Conservation (phyloP, 23 tunicate species). For the Ascidia mentula region DNA sequence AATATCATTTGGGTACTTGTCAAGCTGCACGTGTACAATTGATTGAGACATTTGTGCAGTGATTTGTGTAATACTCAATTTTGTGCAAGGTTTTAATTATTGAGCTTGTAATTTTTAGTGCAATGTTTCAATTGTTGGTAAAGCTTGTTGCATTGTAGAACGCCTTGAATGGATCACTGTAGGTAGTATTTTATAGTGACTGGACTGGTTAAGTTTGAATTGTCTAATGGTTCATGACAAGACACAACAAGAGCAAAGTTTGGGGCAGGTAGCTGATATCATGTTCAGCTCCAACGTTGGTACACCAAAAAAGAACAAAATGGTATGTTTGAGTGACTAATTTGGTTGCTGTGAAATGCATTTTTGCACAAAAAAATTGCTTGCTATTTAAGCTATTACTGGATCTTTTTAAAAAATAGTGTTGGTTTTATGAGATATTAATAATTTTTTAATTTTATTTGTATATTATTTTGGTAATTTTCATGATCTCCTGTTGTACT, state of each 20-base stretch:
- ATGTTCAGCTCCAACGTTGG: conserved; percentile 74
- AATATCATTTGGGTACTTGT: too few relatives aligned
- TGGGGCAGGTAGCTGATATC: conserved; percentile 46
- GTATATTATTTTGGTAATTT: too few relatives aligned
- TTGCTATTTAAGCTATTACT: background rate
- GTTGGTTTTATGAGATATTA: background rate
- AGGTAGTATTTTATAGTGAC: background rate
- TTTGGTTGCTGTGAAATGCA: background rate
- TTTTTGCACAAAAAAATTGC: background rate
- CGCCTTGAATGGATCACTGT: background rate
- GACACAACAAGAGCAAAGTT: conserved; percentile 11
- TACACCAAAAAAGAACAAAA: conserved; percentile 65
- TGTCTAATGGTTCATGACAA: conserved; percentile 71
- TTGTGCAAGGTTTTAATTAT: too few relatives aligned
- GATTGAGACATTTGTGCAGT: too few relatives aligned
- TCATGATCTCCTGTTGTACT: too few relatives aligned
- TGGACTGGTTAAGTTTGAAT: background rate
- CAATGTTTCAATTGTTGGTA: background rate
- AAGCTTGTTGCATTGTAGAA: background rate
- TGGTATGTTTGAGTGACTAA: conserved; percentile 35
- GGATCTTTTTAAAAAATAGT: background rate
- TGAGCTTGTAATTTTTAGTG: background rate
- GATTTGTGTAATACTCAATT: too few relatives aligned
- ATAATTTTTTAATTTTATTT: too few relatives aligned
- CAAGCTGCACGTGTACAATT: too few relatives aligned